Evolutionary conservation across 2,113 vertebrate genomes (phyloP).

Genomic region (Nannospalax galili): DNA sequence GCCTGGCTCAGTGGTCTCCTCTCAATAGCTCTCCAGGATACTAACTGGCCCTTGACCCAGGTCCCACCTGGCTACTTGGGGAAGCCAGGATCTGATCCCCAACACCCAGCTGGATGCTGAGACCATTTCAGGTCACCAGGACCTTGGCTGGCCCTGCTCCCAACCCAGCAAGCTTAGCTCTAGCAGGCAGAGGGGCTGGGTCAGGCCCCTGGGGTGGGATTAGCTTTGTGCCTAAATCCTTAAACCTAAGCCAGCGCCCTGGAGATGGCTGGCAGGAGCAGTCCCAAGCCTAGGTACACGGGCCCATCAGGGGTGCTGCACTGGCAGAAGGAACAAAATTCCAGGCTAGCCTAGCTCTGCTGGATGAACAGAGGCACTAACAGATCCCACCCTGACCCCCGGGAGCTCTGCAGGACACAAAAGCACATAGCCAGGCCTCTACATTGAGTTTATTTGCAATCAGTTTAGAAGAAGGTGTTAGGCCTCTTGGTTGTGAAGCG

Average conservation of each 20-base stretch:
- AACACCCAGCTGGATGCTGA: too few species aligned
- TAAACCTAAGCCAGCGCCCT: not conserved
- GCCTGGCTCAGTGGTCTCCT: too few species aligned
- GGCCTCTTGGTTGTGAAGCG: constrained; percentile 99
- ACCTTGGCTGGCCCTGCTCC: not conserved
- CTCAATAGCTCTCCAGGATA: too few species aligned
- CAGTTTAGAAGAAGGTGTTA: constrained; percentile 95
- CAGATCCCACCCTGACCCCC: too few species aligned
- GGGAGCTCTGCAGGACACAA: not conserved
- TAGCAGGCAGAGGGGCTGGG: not conserved
- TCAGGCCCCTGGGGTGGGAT: not conserved
- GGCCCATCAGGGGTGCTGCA: too few species aligned
- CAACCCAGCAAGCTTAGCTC: not conserved
- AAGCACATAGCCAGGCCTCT: not conserved
- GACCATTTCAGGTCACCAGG: too few species aligned
- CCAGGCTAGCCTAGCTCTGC: not conserved
- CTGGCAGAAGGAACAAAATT: too few species aligned
- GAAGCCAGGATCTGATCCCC: too few species aligned
- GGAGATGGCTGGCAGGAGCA: not conserved
- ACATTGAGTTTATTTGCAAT: constrained; percentile 34
- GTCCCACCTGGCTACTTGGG: too few species aligned
- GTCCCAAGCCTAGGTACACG: not conserved
- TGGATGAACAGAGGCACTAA: too few species aligned
- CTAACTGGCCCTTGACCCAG: too few species aligned
- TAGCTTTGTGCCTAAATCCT: not conserved